Evolutionary conservation across 2,797 vertebrate species (phyloP), one percentile per base, ranked within the genome.

Genomic region (Sphenodon punctatus): DNA sequence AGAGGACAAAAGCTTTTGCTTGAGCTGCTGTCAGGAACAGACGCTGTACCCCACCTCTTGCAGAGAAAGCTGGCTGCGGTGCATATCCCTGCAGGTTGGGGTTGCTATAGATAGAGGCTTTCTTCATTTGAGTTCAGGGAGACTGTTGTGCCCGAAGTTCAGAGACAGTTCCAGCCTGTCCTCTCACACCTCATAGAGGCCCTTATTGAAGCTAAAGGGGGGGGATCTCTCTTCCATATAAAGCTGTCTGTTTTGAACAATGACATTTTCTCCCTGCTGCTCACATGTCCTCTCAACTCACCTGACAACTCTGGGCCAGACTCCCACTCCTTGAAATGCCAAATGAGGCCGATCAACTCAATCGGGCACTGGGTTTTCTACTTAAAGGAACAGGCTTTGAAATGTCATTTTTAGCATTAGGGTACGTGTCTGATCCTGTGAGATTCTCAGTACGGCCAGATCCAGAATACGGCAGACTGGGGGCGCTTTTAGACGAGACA

Each of bases 151-250:
- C 86, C 86, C 80, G 67, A 87, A 93, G 92, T 89, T 92, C 90
- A 92, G 89, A 90, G 90, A 89, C 82, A 93, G 73, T 93, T 87
- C 84, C 84, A 89, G 84, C 86, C 88, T 89, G 80, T 91, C 88
- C 92, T 89, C 89, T 86, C 61, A 92, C 85, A 84, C 82, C 84
- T 91, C 84, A 61, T 32, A 84, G 80, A 0, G 17, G 61, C 61
- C 86, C 70, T 93, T 83, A 63, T 87, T 83, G 82, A 88, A 73
- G 78, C 27, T n/a, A 88, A 76, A 85, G 15, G 75, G 67, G 59
- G 56, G 84, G 84, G 84, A 77, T 39, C 27, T 2, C 17, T 43
- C 75, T 90, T 82, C 72, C 80, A 12, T 67, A 67, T 74, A 80
- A 58, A 2, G 1, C 39, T 80, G 86, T 87, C 80, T 87, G 87